A percentile compares a stretch with the other conserved stretches of the same genome.
phyloP scores from a whole-genome alignment of 2,113 vertebrate genomes.

The Syrmaticus mikado region DNA sequence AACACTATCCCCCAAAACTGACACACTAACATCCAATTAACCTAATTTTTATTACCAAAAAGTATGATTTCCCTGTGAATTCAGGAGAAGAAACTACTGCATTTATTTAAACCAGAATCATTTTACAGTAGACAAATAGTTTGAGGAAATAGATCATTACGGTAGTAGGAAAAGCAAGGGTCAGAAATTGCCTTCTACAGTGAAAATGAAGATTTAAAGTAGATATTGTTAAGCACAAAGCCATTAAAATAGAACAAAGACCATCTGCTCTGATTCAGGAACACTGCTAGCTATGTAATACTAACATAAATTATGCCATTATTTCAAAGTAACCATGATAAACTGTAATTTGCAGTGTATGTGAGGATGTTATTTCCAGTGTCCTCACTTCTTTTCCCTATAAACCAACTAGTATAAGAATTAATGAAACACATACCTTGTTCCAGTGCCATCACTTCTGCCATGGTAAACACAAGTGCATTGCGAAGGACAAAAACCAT shows the following conservation, averaged over 20 bases:
- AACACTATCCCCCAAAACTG: neutral
- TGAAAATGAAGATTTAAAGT: neutral
- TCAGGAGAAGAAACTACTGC: neutral
- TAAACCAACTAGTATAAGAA: neutral
- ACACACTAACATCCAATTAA: neutral
- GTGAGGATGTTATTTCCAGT: neutral
- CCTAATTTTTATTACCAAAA: neutral
- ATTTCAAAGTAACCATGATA: neutral
- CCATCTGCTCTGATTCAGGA: conserved; percentile 7
- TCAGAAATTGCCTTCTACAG: neutral
- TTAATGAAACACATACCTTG: conserved; percentile 81
- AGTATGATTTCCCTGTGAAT: neutral
- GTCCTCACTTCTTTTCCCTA: neutral
- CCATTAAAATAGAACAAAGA: neutral
- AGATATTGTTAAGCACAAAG: neutral
- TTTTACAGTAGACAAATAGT: neutral
- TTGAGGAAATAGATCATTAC: neutral
- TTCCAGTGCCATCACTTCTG: conserved; percentile 83
- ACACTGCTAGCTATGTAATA: neutral
- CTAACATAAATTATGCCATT: neutral
- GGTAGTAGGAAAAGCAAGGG: neutral
- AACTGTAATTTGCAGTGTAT: neutral
- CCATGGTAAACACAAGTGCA: conserved; percentile 89
- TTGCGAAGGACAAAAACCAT: conserved; percentile 91
- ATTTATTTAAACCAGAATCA: neutral